Evolutionary conservation across 1,140 invertebrate genomes (phyloP).

Genomic region (Bombus superbus): DNA sequence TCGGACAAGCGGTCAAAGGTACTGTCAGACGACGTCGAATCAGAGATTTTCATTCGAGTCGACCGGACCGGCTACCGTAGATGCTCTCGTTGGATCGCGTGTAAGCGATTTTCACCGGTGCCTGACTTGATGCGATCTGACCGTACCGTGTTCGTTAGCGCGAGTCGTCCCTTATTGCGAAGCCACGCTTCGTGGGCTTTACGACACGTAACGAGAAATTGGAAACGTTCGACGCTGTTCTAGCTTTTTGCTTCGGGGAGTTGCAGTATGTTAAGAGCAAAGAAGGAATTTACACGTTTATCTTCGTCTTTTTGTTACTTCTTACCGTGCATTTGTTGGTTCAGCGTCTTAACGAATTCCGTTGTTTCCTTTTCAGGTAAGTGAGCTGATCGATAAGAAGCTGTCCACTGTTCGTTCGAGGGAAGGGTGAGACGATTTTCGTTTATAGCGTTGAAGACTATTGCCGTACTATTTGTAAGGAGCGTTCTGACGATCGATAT

Average conservation of each 20-base stretch:
- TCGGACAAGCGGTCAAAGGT: too few relatives aligned
- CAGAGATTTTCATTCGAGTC: too few relatives aligned
- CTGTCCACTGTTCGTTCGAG: neutral
- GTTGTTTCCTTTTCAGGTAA: slow-evolving; percentile 19
- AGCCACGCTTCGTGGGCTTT: too few relatives aligned
- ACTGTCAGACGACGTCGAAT: too few relatives aligned
- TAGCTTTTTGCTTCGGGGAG: neutral
- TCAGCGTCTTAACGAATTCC: neutral
- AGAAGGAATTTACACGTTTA: neutral
- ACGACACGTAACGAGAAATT: slow-evolving; percentile 12
- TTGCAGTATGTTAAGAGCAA: neutral
- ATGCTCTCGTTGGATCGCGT: too few relatives aligned
- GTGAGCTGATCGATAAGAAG: neutral
- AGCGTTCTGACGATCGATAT: too few relatives aligned
- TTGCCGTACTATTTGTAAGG: too few relatives aligned
- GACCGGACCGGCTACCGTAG: too few relatives aligned
- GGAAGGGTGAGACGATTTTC: neutral
- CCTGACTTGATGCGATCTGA: too few relatives aligned
- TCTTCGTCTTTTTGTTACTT: neutral
- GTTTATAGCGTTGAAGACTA: neutral
- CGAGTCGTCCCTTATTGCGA: too few relatives aligned
- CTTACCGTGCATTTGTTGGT: neutral
- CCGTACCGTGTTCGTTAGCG: too few relatives aligned
- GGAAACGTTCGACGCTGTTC: neutral
- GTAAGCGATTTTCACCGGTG: too few relatives aligned